Base-by-base conservation (phyloP, 2,888 invertebrate species). In the Zygaena filipendulae region DNA sequence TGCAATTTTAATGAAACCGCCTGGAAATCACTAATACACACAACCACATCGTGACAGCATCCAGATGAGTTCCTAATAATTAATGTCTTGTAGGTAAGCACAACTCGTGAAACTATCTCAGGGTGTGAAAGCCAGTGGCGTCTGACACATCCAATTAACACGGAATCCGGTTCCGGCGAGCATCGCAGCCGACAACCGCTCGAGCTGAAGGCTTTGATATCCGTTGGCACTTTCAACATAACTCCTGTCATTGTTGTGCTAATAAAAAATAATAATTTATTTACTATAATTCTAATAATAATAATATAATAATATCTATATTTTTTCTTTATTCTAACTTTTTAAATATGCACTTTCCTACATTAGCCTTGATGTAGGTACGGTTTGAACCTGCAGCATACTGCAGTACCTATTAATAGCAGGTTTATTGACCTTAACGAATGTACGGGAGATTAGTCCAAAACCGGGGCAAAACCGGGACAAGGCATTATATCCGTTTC, bases 91-190 rank as follows among this genome's bases (percentile, higher is more conserved):
- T n/a, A n/a, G n/a, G 66, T 61, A 57, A 66, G 59, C 60, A 66
- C 52, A 56, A 62, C 54, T 54, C 48, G 45, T 52, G 58, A 56
- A 63, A 71, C 72, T 74, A 71, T 69, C 68, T 66, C 55, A 50
- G 49, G 60, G 68, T 55, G 68, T 61, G 67, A 71, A 70, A 69
- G 55, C 60, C 60, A 55, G 62, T 69, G 74, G 74, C 72, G 63
- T 68, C 68, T 79, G 77, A 77, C 77, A 77, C 66, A 71, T 77
- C 69, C 77, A 79, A 79, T 77, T 77, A 79, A 61, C 66, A 66
- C 59, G 49, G 61, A 59, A 62, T 79, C 77, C 77, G 68, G 56
- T 57, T 55, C 55, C 52, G 52, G 52, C n/a, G n/a, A n/a, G n/a
- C n/a, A n/a, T n/a, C n/a, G n/a, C n/a, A n/a, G n/a, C n/a, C n/a